A percentile compares a stretch with the other conserved stretches of the same genome.
phyloP scores from a whole-genome alignment of 2,113 vertebrate genomes.

The Vanacampus margaritifer region DNA sequence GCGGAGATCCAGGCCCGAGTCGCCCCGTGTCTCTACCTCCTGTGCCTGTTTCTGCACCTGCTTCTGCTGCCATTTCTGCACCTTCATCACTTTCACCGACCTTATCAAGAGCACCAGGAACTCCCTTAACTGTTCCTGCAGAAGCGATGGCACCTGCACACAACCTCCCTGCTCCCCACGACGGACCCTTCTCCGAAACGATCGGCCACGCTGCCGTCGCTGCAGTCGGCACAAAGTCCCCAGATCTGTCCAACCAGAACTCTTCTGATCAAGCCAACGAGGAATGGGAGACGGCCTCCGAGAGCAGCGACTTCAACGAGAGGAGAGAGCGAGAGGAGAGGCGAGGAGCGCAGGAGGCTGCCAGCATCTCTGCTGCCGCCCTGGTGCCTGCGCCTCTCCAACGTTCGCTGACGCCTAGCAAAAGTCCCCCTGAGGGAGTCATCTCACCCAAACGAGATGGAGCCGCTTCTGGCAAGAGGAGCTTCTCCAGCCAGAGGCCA shows the following conservation, averaged over 20 bases:
- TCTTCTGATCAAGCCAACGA: conserved; percentile 99
- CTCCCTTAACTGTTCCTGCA: conserved; percentile 49
- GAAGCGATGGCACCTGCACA: conserved; percentile 41
- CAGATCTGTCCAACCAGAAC: conserved; percentile 97
- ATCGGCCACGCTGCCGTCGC: conserved; percentile 53
- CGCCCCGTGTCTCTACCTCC: conserved; percentile 39
- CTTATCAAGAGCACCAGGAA: conserved; percentile 73
- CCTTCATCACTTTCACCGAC: conserved; percentile 57
- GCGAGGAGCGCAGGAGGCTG: conserved; percentile 76
- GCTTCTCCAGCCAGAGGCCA: conserved; percentile 94
- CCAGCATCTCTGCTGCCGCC: conserved; percentile 61
- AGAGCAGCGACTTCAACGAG: conserved; percentile 98
- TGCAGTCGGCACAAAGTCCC: conserved; percentile 87
- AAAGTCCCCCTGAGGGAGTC: conserved; percentile 72
- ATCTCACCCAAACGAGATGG: conserved; percentile 77
- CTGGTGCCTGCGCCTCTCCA: conserved; percentile 42
- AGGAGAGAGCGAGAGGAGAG: conserved; percentile 91
- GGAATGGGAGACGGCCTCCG: conserved; percentile 97
- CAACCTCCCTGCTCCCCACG: conserved; percentile 43
- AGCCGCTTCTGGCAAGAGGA: conserved; percentile 80
- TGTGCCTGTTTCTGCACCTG: conserved; percentile 48
- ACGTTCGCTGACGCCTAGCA: conserved; percentile 72
- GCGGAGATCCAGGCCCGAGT: conserved; percentile 46
- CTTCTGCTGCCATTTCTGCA: conserved; percentile 27
- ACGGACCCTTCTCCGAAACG: conserved; percentile 46